Evolutionary conservation across 2,888 invertebrate species (phyloP), one percentile per base, ranked within the genome.

Genomic region (Eristalis pertinax): DNA sequence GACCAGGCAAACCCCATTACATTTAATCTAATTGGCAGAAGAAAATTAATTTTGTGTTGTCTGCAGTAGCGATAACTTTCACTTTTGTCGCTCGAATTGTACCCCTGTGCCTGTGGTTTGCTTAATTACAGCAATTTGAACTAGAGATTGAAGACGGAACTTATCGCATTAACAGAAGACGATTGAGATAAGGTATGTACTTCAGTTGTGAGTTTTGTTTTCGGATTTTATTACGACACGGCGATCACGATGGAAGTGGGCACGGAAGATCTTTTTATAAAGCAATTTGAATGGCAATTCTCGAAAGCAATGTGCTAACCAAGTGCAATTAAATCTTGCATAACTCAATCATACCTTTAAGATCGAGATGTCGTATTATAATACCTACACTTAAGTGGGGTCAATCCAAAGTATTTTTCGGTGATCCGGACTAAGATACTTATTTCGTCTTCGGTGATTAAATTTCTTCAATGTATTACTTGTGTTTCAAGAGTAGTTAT

Each of bases 21-120:
- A 76, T 84, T 79, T 79, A 84, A 79, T 87, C 76, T 79, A 84
- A 87, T 87, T 84, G 79, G 72, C 56, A 65, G 79, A 69, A 79
- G 79, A 64, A 87, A 87, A 87, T 87, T 87, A 76, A 79, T 80
- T 84, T 73, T 76, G 41, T 68, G 67, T 70, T 68, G 56, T 83
- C 56, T 70, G 35, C 35, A 68, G 64, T 64, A 64, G 62, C 65
- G 65, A 72, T 73, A 84, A 73, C 87, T 87, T 87, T 87, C 84
- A 87, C 84, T 84, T 73, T 84, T 80, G 64, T 73, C 15, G n/a
- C 60, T 63, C 24, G 50, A 19, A 72, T 78, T 79, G 26, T 79
- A 35, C 62, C 58, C 62, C 32, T 32, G 32, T 32, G 32, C 43
- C 67, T 56, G 29, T 69, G 73, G 41, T 81, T 72, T 64, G 67